Evolutionary conservation across 2,797 vertebrate species (phyloP).

Genomic region (Coendou prehensilis): DNA sequence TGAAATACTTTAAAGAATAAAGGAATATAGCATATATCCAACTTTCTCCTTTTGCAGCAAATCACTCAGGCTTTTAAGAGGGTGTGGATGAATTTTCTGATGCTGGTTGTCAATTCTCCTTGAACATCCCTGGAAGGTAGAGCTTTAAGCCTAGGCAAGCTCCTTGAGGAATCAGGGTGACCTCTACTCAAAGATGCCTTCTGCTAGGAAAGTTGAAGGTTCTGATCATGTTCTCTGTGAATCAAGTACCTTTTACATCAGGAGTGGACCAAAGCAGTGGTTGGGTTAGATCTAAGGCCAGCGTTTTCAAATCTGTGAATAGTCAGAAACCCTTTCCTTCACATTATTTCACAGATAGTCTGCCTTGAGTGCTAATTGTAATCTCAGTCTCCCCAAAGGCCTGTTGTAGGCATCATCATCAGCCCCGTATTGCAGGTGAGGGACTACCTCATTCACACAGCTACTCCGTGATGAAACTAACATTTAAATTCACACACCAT

Average conservation of each 20-base stretch:
- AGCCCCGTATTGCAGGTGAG: neutral
- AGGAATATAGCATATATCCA: neutral
- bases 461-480: neutral
- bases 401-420: neutral
- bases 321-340: slow-evolving; percentile 2
- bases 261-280: neutral
- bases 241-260: neutral
- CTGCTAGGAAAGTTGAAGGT: neutral
- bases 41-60: neutral
- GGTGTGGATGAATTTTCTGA: neutral
- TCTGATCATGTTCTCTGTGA: neutral
- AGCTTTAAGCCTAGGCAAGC: neutral
- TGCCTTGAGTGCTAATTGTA: neutral
- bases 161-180: neutral
- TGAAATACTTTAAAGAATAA: slow-evolving; percentile 13
- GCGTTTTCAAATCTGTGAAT: slow-evolving; percentile 11
- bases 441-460: neutral
- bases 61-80: neutral
- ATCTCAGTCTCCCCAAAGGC: neutral
- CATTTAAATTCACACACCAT: slow-evolving; percentile 7
- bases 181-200: neutral
- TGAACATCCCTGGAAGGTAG: neutral
- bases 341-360: neutral
- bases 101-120: neutral
- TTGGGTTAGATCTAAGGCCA: neutral